Percentiles rank a stretch among this genome's conserved stretches.
Evolutionary conservation across 2,113 vertebrate species (phyloP).

Genomic region (Amblyornis subalaris): DNA sequence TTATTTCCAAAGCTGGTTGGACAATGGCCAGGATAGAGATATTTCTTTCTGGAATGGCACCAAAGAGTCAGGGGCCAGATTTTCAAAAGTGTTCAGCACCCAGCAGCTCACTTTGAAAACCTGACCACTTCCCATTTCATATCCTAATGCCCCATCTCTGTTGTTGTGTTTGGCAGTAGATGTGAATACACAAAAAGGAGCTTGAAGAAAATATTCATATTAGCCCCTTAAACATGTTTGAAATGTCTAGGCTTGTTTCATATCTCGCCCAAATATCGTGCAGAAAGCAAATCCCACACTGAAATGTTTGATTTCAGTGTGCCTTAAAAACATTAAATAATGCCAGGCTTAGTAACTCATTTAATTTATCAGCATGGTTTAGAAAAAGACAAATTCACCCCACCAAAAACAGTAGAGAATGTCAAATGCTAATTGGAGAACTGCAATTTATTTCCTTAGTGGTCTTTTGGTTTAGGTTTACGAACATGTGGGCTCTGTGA

Average conservation of each 20-base stretch:
- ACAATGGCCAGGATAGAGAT: constrained; percentile 25
- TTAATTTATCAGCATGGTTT: constrained; percentile 3
- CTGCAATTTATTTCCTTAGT: constrained; percentile 18
- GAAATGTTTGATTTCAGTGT: background rate
- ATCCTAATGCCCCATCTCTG: constrained; percentile 16
- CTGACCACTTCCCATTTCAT: constrained; percentile 44
- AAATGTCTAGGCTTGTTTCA: background rate
- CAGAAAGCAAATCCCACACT: background rate
- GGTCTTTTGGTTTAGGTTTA: constrained; percentile 16
- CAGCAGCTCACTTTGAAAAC: constrained; percentile 45
- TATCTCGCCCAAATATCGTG: background rate
- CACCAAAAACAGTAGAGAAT: background rate
- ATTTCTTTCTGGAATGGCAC: constrained; percentile 28
- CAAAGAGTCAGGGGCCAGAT: constrained; percentile 27
- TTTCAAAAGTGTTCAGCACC: constrained; percentile 23
- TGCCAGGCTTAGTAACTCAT: background rate
- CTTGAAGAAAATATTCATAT: constrained; percentile 3
- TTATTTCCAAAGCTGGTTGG: constrained; percentile 42
- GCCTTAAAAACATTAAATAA: constrained; percentile 20
- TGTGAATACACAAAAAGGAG: constrained; percentile 10
- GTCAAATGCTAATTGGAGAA: constrained; percentile 16
- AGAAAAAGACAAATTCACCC: constrained; percentile 8
- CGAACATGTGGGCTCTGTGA: constrained; percentile 9
- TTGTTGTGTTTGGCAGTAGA: constrained; percentile 43
- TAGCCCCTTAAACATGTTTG: background rate